Evolutionary conservation across 2,113 vertebrate species (phyloP).

Genomic region (Ochotona curzoniae): DNA sequence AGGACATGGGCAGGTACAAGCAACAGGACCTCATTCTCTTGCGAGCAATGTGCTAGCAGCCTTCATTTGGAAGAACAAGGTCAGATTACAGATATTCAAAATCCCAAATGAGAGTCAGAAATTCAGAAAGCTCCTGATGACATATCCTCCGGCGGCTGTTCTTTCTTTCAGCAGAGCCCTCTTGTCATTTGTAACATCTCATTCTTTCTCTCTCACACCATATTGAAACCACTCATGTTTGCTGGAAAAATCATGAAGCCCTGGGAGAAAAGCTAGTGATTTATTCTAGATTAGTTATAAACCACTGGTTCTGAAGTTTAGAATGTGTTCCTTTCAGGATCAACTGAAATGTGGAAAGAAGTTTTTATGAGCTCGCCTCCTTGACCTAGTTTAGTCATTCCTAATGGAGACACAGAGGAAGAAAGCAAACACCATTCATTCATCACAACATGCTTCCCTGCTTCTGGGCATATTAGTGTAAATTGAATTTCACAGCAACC

Average conservation of each 20-base stretch:
- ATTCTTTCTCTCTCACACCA: slow-evolving; percentile 42
- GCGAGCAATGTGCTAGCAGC: neutral
- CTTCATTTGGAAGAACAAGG: neutral
- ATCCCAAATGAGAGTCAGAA: neutral
- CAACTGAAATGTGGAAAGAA: slow-evolving; percentile 36
- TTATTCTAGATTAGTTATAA: slow-evolving; percentile 75
- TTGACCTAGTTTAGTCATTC: slow-evolving; percentile 38
- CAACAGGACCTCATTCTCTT: neutral
- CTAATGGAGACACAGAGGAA: slow-evolving; percentile 45
- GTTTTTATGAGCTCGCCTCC: slow-evolving; percentile 8
- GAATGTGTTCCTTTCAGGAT: slow-evolving; percentile 57
- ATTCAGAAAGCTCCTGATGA: neutral
- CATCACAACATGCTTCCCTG: neutral
- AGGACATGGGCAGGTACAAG: neutral
- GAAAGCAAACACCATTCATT: neutral
- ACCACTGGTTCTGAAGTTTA: slow-evolving; percentile 59
- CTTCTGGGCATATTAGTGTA: neutral
- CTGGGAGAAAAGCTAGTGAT: slow-evolving; percentile 46
- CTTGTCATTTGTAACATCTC: slow-evolving; percentile 60
- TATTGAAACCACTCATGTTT: slow-evolving; percentile 46
- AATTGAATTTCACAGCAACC: slow-evolving; percentile 56
- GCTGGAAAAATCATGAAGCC: slow-evolving; percentile 12
- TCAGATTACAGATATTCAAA: neutral
- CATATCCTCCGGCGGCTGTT: neutral
- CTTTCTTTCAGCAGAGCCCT: neutral